Evolutionary conservation across 1,140 invertebrate genomes (phyloP).

Genomic region (Atta colombica): DNA sequence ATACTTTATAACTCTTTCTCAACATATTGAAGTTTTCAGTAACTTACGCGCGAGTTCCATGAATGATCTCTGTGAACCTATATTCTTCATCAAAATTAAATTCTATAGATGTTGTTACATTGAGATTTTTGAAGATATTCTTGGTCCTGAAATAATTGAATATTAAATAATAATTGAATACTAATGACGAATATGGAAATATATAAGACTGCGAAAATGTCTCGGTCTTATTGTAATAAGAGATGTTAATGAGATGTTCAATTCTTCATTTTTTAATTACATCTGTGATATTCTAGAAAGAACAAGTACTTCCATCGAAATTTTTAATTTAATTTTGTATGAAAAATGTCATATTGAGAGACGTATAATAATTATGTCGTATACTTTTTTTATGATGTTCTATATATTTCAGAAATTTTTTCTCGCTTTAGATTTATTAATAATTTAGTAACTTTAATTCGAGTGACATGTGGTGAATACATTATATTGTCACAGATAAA

Average conservation of each 20-base stretch:
- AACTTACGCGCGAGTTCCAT: not conserved
- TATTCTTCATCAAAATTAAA: constrained; percentile 29
- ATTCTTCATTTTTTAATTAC: not conserved
- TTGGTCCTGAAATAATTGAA: not conserved
- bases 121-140: not conserved
- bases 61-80: not conserved
- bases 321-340: not conserved
- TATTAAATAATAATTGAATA: not conserved
- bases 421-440: not conserved
- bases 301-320: not conserved
- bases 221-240: not conserved
- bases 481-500: not conserved
- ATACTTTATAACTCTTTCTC: not conserved
- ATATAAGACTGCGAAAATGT: not conserved
- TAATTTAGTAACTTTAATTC: not conserved
- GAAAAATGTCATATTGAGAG: not conserved
- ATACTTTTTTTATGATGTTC: not conserved
- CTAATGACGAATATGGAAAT: not conserved
- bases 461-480: not conserved
- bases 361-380: not conserved
- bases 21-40: constrained; percentile 19
- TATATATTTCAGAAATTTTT: not conserved
- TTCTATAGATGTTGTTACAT: not conserved
- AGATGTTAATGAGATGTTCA: not conserved
- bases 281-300: not conserved